phyloP scores from a whole-genome alignment of 2,113 vertebrate species.

The Nothocercus julius region DNA sequence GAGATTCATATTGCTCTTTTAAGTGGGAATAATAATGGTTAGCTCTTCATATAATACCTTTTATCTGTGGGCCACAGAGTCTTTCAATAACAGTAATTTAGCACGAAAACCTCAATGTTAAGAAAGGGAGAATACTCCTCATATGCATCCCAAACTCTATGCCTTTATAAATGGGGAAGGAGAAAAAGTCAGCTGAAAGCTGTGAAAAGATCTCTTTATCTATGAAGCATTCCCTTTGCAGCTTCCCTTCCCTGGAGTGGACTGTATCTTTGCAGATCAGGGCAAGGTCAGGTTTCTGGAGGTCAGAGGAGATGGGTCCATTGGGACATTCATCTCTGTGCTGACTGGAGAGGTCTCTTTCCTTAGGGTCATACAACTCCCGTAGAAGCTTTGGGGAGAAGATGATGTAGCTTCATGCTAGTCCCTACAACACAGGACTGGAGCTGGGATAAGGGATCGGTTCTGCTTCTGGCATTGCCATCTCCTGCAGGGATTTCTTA shows the following conservation, averaged over 20 bases:
- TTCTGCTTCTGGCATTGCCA: background rate
- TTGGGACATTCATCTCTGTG: background rate
- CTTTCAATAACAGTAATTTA: conserved; percentile 26
- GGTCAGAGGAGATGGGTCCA: background rate
- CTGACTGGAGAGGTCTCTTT: background rate
- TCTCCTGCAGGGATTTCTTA: conserved; percentile 51
- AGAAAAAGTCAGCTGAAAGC: conserved; percentile 22
- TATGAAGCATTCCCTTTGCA: background rate
- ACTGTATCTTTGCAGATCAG: background rate
- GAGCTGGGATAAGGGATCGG: background rate
- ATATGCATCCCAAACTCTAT: background rate
- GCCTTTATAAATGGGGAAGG: background rate
- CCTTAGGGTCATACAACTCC: accelerated
- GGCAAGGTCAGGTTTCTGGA: background rate
- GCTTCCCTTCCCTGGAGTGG: background rate
- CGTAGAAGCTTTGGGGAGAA: background rate
- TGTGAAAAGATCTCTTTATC: conserved; percentile 14
- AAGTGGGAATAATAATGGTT: conserved; percentile 15
- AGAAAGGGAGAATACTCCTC: background rate
- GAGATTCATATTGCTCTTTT: background rate
- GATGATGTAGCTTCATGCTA: background rate
- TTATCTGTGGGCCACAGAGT: background rate
- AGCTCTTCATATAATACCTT: background rate
- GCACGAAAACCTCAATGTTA: background rate
- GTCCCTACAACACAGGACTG: background rate